These are phyloP conservation scores for Etheostoma spectabile DNA, from an alignment of 2,113 vertebrate species.

Conservation along the genomic window DNA sequence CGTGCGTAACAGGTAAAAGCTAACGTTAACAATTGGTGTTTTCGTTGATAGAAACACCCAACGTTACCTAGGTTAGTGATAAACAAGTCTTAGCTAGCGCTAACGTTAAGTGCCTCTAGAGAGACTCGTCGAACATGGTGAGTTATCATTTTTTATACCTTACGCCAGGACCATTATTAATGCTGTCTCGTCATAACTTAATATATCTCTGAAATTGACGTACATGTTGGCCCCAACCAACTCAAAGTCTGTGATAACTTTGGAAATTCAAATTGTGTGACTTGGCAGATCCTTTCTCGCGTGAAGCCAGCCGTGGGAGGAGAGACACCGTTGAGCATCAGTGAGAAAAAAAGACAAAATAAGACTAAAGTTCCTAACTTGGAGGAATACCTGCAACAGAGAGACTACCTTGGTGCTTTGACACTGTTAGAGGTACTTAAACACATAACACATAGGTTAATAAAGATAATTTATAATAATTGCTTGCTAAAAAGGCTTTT, in stretches of 20 bases:
- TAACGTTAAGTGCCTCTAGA: not conserved
- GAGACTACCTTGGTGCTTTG: conserved; percentile 94
- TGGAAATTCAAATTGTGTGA: not conserved
- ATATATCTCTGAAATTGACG: not conserved
- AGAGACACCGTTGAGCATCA: conserved; percentile 72
- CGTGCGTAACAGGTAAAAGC: not conserved
- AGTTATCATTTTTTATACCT: conserved; percentile 28
- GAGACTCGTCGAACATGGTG: conserved; percentile 57
- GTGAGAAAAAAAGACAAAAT: conserved; percentile 87
- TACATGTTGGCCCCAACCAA: not conserved
- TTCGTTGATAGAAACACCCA: not conserved
- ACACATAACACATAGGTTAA: not conserved
- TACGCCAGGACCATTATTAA: not conserved
- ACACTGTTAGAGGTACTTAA: conserved; percentile 90
- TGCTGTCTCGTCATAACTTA: not conserved
- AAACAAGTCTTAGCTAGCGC: conserved; percentile 30
- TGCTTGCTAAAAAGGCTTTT: too few species aligned
- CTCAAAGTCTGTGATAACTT: not conserved
- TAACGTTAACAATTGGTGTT: not conserved
- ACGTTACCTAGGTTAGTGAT: conserved; percentile 45
- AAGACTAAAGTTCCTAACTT: conserved; percentile 89
- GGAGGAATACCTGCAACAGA: conserved; percentile 90
- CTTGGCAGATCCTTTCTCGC: conserved; percentile 91
- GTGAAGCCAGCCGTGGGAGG: conserved; percentile 92
- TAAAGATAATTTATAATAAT: not conserved